Percentiles rank a stretch among this genome's conserved stretches.
These are phyloP conservation scores for Pimephales promelas DNA, from an alignment of 2,113 vertebrate species.

Conservation along the genomic window DNA sequence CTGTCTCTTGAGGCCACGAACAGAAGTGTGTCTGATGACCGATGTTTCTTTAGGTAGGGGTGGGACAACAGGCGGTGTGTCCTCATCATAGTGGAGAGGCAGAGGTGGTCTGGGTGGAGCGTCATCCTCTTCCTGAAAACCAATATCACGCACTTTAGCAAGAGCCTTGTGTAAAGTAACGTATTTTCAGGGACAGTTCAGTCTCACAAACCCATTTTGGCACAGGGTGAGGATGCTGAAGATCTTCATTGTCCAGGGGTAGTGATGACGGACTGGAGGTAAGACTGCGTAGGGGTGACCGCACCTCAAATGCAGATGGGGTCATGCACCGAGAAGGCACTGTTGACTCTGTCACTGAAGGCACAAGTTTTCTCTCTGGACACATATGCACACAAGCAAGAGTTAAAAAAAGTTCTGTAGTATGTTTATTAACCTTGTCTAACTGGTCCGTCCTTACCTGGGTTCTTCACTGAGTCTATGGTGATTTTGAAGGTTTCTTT, in stretches of 20 bases:
- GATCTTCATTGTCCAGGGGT: slow-evolving; percentile 70
- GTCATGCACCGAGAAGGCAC: slow-evolving; percentile 84
- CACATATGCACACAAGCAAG: not conserved
- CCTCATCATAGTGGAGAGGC: slow-evolving; percentile 90
- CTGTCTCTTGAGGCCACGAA: slow-evolving; percentile 93
- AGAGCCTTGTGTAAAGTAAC: not conserved
- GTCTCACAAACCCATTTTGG: slow-evolving; percentile 84
- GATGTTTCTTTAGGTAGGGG: slow-evolving; percentile 90
- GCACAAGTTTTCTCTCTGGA: slow-evolving; percentile 92
- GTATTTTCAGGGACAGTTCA: not conserved
- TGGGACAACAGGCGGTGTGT: slow-evolving; percentile 88
- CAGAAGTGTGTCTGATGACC: slow-evolving; percentile 91
- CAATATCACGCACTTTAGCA: not conserved
- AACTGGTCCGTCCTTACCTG: slow-evolving; percentile 74
- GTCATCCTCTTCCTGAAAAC: slow-evolving; percentile 78
- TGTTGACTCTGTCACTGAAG: slow-evolving; percentile 83
- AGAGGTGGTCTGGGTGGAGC: slow-evolving; percentile 93
- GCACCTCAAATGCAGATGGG: slow-evolving; percentile 69
- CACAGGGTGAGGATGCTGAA: slow-evolving; percentile 75
- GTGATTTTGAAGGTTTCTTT: slow-evolving; percentile 90
- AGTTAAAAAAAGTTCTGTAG: not conserved
- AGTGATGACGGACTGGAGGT: slow-evolving; percentile 71
- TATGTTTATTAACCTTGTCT: not conserved
- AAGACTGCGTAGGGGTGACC: slow-evolving; percentile 74
- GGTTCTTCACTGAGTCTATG: slow-evolving; percentile 91